Evolutionary conservation across 2,888 invertebrate species (phyloP).

Genomic region (Trachelus stipa): DNA sequence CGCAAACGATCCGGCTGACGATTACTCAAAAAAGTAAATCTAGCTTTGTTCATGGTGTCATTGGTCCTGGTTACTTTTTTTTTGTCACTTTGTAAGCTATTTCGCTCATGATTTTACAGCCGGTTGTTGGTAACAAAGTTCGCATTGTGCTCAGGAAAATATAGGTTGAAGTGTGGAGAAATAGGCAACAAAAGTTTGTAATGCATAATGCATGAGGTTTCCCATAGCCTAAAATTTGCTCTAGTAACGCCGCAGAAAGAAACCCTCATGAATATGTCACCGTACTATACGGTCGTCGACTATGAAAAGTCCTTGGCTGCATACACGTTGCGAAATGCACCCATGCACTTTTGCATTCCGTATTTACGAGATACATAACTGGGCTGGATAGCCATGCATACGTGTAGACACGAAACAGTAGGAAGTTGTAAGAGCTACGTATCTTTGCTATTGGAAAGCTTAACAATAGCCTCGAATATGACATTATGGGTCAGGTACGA

Average conservation of each 20-base stretch:
- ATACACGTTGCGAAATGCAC: neutral
- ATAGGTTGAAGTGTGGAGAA: slow-evolving; percentile 21
- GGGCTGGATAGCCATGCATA: neutral
- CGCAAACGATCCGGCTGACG: too few relatives aligned
- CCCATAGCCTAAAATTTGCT: slow-evolving; percentile 35
- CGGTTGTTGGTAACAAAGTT: neutral
- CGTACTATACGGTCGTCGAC: slow-evolving; percentile 17
- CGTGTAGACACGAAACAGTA: neutral
- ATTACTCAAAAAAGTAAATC: neutral
- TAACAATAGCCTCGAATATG: neutral
- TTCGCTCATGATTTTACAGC: neutral
- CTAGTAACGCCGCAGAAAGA: slow-evolving; percentile 39
- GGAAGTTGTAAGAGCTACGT: neutral
- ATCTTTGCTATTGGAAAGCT: neutral
- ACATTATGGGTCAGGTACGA: too few relatives aligned
- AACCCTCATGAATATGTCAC: slow-evolving; percentile 35
- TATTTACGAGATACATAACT: neutral
- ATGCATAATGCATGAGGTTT: slow-evolving; percentile 40
- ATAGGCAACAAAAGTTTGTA: slow-evolving; percentile 33
- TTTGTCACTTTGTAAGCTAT: neutral
- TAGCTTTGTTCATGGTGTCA: neutral
- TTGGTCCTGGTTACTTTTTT: neutral
- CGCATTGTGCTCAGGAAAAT: neutral
- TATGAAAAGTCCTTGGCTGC: slow-evolving; percentile 22
- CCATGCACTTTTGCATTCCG: neutral